Evolutionary conservation across 2,113 vertebrate genomes (phyloP).

Genomic region (Cromileptes altivelis): DNA sequence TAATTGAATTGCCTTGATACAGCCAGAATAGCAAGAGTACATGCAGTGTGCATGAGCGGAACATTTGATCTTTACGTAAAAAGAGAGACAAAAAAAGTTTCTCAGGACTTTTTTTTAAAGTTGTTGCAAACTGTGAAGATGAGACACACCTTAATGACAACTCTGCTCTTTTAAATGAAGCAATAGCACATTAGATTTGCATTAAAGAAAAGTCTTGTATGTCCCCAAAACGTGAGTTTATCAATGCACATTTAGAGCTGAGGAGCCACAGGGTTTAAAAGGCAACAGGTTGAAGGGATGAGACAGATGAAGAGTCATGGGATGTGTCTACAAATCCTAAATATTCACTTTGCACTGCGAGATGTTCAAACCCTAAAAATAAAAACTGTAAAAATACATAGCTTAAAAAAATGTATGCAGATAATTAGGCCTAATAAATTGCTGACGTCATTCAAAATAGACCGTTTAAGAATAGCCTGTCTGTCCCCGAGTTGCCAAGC

Average conservation of each 20-base stretch:
- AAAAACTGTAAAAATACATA: slow-evolving; percentile 53
- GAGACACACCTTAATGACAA: slow-evolving; percentile 18
- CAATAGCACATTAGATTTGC: neutral
- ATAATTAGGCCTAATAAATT: slow-evolving; percentile 68
- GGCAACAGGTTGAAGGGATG: slow-evolving; percentile 29
- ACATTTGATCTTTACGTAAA: slow-evolving; percentile 51
- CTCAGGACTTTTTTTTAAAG: neutral
- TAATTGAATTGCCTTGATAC: slow-evolving; percentile 79
- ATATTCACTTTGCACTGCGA: slow-evolving; percentile 11
- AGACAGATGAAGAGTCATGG: neutral
- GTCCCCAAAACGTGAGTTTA: neutral
- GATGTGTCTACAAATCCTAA: slow-evolving; percentile 30
- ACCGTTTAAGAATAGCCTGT: slow-evolving; percentile 73
- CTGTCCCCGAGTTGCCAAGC: slow-evolving; percentile 74
- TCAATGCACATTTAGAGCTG: neutral
- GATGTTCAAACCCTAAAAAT: slow-evolving; percentile 32
- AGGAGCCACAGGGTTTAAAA: neutral
- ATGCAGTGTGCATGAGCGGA: slow-evolving; percentile 5
- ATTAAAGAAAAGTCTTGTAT: neutral
- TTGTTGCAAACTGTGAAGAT: slow-evolving; percentile 16
- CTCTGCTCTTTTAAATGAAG: neutral
- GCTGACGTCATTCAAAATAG: slow-evolving; percentile 72
- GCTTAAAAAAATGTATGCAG: slow-evolving; percentile 40
- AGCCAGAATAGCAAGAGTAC: slow-evolving; percentile 55
- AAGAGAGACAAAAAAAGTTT: neutral